Base-by-base conservation (phyloP, 2,888 invertebrate species). In the Ochropleura plecta region DNA sequence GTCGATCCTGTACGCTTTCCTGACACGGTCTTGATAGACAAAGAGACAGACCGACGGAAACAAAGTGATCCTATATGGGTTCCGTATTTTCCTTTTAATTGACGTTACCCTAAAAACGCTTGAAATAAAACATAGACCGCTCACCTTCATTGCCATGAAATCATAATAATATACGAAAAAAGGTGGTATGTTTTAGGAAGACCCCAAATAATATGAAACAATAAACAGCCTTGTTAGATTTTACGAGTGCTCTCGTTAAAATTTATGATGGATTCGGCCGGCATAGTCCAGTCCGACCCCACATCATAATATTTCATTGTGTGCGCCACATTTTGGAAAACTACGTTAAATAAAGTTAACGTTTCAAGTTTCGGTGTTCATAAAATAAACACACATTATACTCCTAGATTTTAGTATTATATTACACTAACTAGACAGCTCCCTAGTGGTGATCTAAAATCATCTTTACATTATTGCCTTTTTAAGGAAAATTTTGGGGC, bases 151-250 rank as follows among this genome's bases (percentile, higher is more conserved):
- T 6, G n/a, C 16, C 18, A 51, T 44, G 6, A n/a, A 9, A 67
- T 51, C 14, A 16, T 51, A 14, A 46, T 65, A 55, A 62, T 42
- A 53, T 74, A 51, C 48, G 40, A 65, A 20, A 20, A 49, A 53
- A 64, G n/a, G n/a, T 57, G 63, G 53, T 30, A 42, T 44, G 7
- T 63, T 63, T 67, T 63, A 46, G 57, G 64, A 18, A 48, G 40
- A 62, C 30, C 49, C 60, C 59, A 65, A 82, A 80, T 53, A 80
- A 67, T 10, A 62, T 48, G 60, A 71, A 53, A 57, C 51, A 63
- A 77, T 71, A 78, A 85, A 85, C 78, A 79, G 73, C 86, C 92
- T 93, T 89, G 89, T 91, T 91, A 90, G 87, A 88, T 91, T 91
- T 91, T 90, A 92, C 81, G 83, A 82, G 79, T 62, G 49, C n/a